Base-by-base conservation (phyloP, 2,113 vertebrate genomes). In the Lasiurus cinereus region DNA sequence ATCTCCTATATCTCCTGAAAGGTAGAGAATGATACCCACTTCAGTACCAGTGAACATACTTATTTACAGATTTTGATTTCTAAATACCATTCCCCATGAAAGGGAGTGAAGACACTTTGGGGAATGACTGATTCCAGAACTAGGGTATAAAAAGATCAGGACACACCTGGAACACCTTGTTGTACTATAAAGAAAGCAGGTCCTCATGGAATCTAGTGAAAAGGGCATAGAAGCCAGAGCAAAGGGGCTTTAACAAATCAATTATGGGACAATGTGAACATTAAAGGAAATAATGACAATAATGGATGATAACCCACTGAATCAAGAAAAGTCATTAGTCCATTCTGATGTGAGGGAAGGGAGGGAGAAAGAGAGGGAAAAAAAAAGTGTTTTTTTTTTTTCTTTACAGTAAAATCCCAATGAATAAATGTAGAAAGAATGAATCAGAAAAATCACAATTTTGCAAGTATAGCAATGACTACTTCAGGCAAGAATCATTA, bases 271-370 rank as follows among this genome's bases (percentile, higher is more conserved):
- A 59, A 27, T 27, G 7, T 33, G 48, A 76, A 33, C 43, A 72
- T 62, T 31, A 79, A 70, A 90, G 62, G 74, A n/a, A 77, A 31
- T 66, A 94, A 88, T 19, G 48, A 56, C 36, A 92, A 56, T 74
- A 88, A 43, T 2, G 29, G 29, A 59, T 78, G 62, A 72, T 73
- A 89, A 39, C 12, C 15, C 46, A 89, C 16, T 66, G 22, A 79
- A 52, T n/a, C 31, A 85, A 54, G 72, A 16, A 85, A 88, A 88
- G 14, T 4, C 11, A 73, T 39, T 56, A 39, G 33, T 48, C 33
- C 31, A 15, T 27, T 46, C 62, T 24, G 83, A 87, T 31, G 67
- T 54, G 24, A n/a, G 24, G 48, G 5, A 46, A 43, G n/a, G 22
- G 31, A 83, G 21, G 31, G 43, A 52, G 6, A 86, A 5, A 52